These are phyloP conservation scores for Lampris megalopsis DNA, from an alignment of 2,113 vertebrate genomes.

Conservation along the genomic window DNA sequence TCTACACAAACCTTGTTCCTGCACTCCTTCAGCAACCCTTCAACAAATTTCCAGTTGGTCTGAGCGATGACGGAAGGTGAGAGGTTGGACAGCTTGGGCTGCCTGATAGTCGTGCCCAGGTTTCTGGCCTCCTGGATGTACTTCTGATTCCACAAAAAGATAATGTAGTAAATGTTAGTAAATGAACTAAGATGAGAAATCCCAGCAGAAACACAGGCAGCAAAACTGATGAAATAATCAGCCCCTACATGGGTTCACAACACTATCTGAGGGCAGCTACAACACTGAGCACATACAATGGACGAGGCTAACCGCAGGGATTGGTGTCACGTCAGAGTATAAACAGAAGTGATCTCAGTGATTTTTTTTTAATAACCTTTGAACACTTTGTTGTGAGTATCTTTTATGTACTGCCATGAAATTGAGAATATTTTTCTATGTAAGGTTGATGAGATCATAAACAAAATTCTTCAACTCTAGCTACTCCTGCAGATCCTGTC, in stretches of 20 bases:
- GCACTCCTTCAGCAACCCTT: constrained; percentile 96
- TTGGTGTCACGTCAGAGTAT: not conserved
- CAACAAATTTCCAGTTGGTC: constrained; percentile 99
- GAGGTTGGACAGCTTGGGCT: constrained; percentile 97
- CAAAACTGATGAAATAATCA: not conserved
- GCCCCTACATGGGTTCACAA: not conserved
- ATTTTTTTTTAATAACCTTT: too few species aligned
- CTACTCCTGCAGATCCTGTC: too few species aligned
- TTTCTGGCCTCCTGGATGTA: constrained; percentile 99
- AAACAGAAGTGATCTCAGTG: constrained; percentile 1
- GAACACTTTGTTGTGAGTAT: too few species aligned
- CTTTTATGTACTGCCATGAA: too few species aligned
- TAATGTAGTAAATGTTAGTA: constrained; percentile 8
- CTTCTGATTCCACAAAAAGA: constrained; percentile 82
- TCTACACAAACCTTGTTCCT: constrained; percentile 90
- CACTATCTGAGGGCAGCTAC: not conserved
- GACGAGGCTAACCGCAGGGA: not conserved
- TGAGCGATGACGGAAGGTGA: constrained; percentile 98
- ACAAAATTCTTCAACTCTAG: too few species aligned
- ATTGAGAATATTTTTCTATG: too few species aligned
- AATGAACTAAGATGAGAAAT: not conserved
- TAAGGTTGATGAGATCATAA: too few species aligned
- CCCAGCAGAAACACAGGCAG: not conserved
- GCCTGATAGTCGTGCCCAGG: constrained; percentile 94
- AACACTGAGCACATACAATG: not conserved